These are phyloP conservation scores for Coenonympha arcania DNA, from an alignment of 2,888 invertebrate genomes.

Conservation along the genomic window DNA sequence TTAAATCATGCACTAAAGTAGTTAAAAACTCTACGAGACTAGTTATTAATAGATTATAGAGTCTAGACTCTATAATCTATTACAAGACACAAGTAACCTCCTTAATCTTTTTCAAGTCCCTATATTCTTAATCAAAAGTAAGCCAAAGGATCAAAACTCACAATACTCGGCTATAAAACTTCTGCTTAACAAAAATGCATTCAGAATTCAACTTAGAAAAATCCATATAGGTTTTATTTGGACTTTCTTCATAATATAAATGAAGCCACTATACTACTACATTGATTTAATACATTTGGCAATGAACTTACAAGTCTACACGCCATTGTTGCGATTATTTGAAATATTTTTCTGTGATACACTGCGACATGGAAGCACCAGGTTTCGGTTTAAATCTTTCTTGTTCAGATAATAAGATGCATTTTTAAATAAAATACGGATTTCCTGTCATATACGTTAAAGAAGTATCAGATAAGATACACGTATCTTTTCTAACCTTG, in stretches of 20 bases:
- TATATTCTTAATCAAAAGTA: too few relatives aligned
- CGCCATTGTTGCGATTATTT: constrained; percentile 2
- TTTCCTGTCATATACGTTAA: neutral
- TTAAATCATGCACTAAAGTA: too few relatives aligned
- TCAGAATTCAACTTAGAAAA: too few relatives aligned
- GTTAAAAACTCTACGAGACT: too few relatives aligned
- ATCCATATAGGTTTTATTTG: too few relatives aligned
- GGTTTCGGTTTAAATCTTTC: neutral
- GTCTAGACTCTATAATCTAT: too few relatives aligned
- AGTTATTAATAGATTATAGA: too few relatives aligned
- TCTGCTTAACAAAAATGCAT: too few relatives aligned
- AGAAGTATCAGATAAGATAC: neutral
- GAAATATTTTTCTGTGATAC: neutral
- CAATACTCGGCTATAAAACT: too few relatives aligned
- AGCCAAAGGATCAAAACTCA: too few relatives aligned
- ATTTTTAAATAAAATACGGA: neutral
- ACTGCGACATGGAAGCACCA: neutral
- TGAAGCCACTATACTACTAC: neutral
- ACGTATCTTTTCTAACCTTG: neutral
- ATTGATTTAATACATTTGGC: constrained; percentile 9
- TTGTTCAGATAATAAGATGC: neutral
- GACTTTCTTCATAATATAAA: neutral
- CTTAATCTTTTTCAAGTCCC: too few relatives aligned
- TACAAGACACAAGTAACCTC: too few relatives aligned
- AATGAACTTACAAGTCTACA: constrained; percentile 6